phyloP scores from a whole-genome alignment of 2,888 invertebrate genomes.

The Willowsia nigromaculata region DNA sequence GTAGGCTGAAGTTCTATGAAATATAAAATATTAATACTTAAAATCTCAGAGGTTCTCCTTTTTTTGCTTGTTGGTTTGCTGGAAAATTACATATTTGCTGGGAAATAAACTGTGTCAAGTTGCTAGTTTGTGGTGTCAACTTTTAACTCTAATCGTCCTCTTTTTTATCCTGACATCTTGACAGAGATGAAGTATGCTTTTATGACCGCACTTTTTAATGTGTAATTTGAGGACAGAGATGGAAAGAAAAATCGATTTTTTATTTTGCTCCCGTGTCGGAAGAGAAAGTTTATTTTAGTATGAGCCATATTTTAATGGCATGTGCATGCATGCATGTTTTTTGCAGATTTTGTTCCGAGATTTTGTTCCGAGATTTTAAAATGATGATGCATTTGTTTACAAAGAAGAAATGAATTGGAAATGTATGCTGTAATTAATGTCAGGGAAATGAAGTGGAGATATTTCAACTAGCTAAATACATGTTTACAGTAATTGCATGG shows the following conservation, averaged over 20 bases:
- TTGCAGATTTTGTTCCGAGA: too few species aligned
- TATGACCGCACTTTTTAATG: not conserved
- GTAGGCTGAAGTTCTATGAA: too few species aligned
- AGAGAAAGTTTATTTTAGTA: too few species aligned
- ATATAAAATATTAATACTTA: not conserved
- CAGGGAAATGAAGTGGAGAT: too few species aligned
- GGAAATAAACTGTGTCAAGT: conserved; percentile 13
- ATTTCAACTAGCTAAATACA: too few species aligned
- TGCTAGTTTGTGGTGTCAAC: conserved; percentile 42
- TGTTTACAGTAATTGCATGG: too few species aligned
- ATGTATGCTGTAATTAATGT: too few species aligned
- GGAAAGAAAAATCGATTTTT: conserved; percentile 30
- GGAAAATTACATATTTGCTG: not conserved
- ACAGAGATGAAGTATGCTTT: conserved; percentile 63
- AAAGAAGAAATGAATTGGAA: too few species aligned
- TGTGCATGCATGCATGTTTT: too few species aligned
- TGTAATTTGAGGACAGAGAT: not conserved
- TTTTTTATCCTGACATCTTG: conserved; percentile 54
- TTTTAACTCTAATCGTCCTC: conserved; percentile 26
- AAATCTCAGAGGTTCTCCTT: not conserved
- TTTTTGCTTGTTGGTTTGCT: not conserved
- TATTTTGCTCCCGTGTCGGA: not conserved
- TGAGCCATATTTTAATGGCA: too few species aligned
- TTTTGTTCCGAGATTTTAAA: too few species aligned
- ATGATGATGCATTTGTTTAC: too few species aligned